These are phyloP conservation scores for Dendrolimus pini DNA, from an alignment of 2,888 invertebrate genomes.

Conservation along the genomic window DNA sequence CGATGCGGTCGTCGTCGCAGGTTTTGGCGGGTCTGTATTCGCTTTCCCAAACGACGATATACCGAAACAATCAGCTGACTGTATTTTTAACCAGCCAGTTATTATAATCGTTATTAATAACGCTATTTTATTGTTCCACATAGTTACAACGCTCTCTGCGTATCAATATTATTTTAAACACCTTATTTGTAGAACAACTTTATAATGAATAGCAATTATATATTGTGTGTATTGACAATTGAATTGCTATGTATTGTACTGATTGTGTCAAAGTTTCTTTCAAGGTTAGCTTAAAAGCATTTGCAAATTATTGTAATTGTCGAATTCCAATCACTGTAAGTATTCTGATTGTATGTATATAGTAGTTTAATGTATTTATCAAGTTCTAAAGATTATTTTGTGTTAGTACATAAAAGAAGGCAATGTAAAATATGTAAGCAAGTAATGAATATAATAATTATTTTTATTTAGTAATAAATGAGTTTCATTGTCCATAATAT, in stretches of 20 bases:
- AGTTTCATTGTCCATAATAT: no score
- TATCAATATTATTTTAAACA: conserved; percentile 2
- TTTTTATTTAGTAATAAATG: no score
- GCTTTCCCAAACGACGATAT: conserved; percentile 65
- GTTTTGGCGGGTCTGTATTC: conserved; percentile 58
- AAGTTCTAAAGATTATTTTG: no score
- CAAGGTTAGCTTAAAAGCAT: conserved; percentile 1
- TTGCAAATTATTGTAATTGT: no score
- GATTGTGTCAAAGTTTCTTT: neutral
- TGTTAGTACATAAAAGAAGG: no score
- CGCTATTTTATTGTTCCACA: conserved; percentile 16
- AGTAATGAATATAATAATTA: no score
- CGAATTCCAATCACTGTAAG: no score
- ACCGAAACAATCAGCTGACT: conserved; percentile 43
- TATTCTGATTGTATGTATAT: no score
- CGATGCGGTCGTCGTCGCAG: conserved; percentile 47
- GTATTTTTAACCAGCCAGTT: conserved; percentile 32
- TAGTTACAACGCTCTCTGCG: conserved; percentile 18
- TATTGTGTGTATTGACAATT: neutral
- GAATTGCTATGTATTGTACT: conserved; percentile 1
- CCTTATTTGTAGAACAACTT: neutral
- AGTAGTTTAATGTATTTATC: no score
- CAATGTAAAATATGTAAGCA: no score
- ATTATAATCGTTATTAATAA: conserved; percentile 29
- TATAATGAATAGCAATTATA: conserved; percentile 1